These are phyloP conservation scores for Pseudomyrmex concolor DNA, from an alignment of 1,140 invertebrate species.

Conservation along the genomic window DNA sequence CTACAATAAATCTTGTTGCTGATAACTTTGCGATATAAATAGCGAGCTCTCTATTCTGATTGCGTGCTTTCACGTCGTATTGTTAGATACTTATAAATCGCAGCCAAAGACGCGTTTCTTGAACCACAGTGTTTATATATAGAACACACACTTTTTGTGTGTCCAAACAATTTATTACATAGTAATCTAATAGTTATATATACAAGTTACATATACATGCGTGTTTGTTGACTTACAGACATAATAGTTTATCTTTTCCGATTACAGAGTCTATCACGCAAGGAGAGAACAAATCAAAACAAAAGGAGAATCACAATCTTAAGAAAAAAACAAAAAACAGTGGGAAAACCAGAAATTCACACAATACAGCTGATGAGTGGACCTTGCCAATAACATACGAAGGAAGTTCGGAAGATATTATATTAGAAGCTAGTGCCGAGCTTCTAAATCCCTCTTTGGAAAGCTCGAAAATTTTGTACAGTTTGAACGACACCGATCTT, in stretches of 20 bases:
- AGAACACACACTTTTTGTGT: background rate
- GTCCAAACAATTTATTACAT: background rate
- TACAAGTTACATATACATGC: background rate
- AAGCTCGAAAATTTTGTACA: conserved; percentile 76
- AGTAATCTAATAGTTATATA: background rate
- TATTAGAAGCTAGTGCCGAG: conserved; percentile 87
- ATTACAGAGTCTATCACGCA: conserved; percentile 51
- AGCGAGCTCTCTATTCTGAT: background rate
- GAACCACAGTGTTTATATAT: background rate
- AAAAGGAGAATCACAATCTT: conserved; percentile 41
- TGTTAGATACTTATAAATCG: background rate
- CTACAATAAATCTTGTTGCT: background rate
- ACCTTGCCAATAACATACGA: conserved; percentile 86
- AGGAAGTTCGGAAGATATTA: conserved; percentile 89
- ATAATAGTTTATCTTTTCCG: background rate
- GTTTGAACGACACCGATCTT: conserved; percentile 73
- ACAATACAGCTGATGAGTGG: conserved; percentile 72
- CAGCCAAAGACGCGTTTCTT: background rate
- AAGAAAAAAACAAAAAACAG: conserved; percentile 49
- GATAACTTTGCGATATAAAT: conserved; percentile 36
- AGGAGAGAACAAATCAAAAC: conserved; percentile 18
- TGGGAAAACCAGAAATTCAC: conserved; percentile 21
- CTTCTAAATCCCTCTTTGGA: conserved; percentile 84
- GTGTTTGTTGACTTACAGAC: background rate
- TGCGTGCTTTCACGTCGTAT: background rate